Base-by-base conservation (phyloP, 2,797 vertebrate genomes). In the Sorex maritimensis region DNA sequence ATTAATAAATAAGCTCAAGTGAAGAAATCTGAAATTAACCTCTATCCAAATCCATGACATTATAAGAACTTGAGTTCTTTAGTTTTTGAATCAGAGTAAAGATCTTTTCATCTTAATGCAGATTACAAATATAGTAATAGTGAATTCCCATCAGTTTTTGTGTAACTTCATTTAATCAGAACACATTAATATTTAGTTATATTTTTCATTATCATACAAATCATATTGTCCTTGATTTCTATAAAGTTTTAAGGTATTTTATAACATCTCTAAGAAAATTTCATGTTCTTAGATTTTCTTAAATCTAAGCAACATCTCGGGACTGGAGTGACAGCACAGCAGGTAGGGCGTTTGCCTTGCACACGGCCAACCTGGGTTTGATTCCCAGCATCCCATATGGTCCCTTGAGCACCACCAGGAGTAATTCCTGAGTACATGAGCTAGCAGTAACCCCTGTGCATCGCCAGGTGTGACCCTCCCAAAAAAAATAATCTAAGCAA, bases 201-300 rank as follows among this genome's bases (percentile, higher is more conserved):
- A 83, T 52, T 81, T 95, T 95, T 85, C 46, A 81, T 67, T 93
- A 88, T 81, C 41, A 87, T 55, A 71, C 44, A 91, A 92, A 91
- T 86, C 82, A 83, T 67, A 74, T 26, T 88, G 63, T 49, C 19
- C 77, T 79, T 91, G 44, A 67, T 93, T 80, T 88, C 86, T 84
- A n/a, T 49, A 26, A 75, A 78, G 61, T 67, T 91, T 92, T 88
- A 86, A 93, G 44, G 26, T 84, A 63, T 89, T 87, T 95, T 49
- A 91, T 74, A 86, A 44, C 34, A 44, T 44, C 73, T 73, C 41
- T 91, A 81, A 81, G 81, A 88, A 93, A 94, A 92, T 69, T 3
- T 30, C 28, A 88, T 38, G 44, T 52, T 81, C 14, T 75, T 82
- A 26, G 58, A 19, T 85, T 85, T 52, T 52, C 49, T 52, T 52